Evolutionary conservation across 2,113 vertebrate species (phyloP).

Genomic region (Pyxicephalus adspersus): DNA sequence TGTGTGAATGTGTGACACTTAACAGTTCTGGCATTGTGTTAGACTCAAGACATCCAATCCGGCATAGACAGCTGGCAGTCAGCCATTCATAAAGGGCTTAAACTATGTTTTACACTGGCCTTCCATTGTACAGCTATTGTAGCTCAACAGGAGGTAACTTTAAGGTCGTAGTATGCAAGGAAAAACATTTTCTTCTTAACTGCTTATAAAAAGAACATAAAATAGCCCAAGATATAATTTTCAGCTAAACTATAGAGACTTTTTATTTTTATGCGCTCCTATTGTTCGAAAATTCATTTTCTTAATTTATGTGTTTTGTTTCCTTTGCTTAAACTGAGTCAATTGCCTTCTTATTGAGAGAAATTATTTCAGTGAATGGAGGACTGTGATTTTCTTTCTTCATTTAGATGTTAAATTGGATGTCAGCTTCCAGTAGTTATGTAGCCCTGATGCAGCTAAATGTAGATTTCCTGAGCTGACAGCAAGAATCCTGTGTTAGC

Average conservation of each 20-base stretch:
- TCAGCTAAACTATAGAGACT: background rate
- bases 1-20: conserved; percentile 19
- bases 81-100: conserved; percentile 38
- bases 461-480: conserved; percentile 14
- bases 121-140: conserved; percentile 37
- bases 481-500: conserved; percentile 17
- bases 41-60: conserved; percentile 20
- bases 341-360: background rate
- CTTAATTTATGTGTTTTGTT: background rate
- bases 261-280: background rate
- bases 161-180: conserved; percentile 1
- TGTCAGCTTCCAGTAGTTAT: background rate
- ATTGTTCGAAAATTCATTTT: background rate
- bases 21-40: conserved; percentile 29
- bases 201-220: background rate
- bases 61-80: conserved; percentile 32
- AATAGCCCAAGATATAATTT: background rate
- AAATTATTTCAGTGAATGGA: background rate
- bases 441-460: conserved; percentile 12
- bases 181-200: conserved; percentile 10
- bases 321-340: background rate
- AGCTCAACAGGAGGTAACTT: conserved; percentile 1
- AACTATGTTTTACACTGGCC: conserved; percentile 23
- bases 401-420: background rate
- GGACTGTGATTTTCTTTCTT: background rate